Base-by-base conservation (phyloP, 2,888 invertebrate genomes). In the Tanaodytes sp. region DNA sequence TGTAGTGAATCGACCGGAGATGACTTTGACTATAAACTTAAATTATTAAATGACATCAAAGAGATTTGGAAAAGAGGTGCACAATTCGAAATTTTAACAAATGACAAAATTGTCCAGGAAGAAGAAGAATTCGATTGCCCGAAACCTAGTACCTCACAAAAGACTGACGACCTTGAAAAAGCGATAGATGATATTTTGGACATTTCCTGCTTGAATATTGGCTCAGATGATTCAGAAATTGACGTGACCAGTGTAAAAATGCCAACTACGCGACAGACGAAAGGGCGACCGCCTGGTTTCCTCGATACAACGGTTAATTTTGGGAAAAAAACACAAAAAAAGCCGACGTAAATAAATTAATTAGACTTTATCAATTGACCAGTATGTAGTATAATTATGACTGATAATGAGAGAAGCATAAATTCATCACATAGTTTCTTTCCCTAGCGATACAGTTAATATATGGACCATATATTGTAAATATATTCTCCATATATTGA, bases 121-220 rank as follows among this genome's bases (percentile, higher is more conserved):
- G 20, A 9, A 20, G 3, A 3, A 23, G 37, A 5, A 15, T 2
- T 12, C 3, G 19, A 48, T 12, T n/a, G 12, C n/a, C 12, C 36
- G 12, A 33, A 12, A 33, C 5, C 3, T 33, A n/a, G 6, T 33
- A 8, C 6, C 9, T 27, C 27, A 33, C 5, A 33, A 4, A 12
- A 33, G 3, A 27, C 27, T 27, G 36, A 33, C 12, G 3, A 4
- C 11, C 36, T 33, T 33, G n/a, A 39, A 11, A n/a, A 37, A 9
- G 37, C 39, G 6, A 11, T 51, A 8, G 39, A 37, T 4, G 51
- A 51, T 15, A 33, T 51, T 51, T 27, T 51, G 16, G 27, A 51
- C 27, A 51, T 51, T 15, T 51, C 51, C 1, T 15, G 23, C 31
- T 27, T 51, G 0, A 6, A 2, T n/a, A 27, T 51, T 11, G 12